These are phyloP conservation scores for Lottia scabra DNA, from an alignment of 2,888 invertebrate genomes.

Conservation along the genomic window DNA sequence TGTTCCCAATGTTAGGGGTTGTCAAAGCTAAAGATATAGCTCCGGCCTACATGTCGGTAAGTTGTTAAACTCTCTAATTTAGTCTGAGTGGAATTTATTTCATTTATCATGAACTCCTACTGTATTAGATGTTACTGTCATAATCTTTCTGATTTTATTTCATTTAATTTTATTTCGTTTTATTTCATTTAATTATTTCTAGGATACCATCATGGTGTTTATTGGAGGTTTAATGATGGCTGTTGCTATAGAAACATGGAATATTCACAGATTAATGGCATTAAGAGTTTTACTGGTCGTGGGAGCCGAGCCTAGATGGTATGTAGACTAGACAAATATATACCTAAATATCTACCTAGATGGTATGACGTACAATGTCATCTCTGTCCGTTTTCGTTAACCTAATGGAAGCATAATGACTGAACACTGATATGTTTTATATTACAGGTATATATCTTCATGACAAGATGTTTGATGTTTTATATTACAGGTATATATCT, in stretches of 20 bases:
- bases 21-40: constrained; percentile 34
- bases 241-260: constrained; percentile 88
- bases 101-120: too few relatives aligned
- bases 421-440: too few relatives aligned
- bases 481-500: too few relatives aligned
- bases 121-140: too few relatives aligned
- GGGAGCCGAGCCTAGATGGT: constrained; percentile 58
- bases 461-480: too few relatives aligned
- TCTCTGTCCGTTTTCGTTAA: too few relatives aligned
- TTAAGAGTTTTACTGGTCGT: constrained; percentile 80
- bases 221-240: constrained; percentile 88
- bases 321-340: constrained; percentile 8
- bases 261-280: constrained; percentile 87
- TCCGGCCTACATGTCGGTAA: constrained; percentile 38
- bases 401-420: too few relatives aligned
- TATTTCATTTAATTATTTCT: neutral
- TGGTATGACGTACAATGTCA: too few relatives aligned
- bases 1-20: constrained; percentile 49
- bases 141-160: neutral
- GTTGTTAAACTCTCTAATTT: neutral
- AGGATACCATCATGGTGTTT: constrained; percentile 65
- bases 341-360: too few relatives aligned
- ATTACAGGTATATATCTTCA: too few relatives aligned
- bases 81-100: too few relatives aligned
- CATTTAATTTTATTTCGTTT: neutral